Percentiles rank a stretch among this genome's conserved stretches.
Evolutionary conservation across 2,113 vertebrate species (phyloP).

Genomic region (Prunella himalayana): DNA sequence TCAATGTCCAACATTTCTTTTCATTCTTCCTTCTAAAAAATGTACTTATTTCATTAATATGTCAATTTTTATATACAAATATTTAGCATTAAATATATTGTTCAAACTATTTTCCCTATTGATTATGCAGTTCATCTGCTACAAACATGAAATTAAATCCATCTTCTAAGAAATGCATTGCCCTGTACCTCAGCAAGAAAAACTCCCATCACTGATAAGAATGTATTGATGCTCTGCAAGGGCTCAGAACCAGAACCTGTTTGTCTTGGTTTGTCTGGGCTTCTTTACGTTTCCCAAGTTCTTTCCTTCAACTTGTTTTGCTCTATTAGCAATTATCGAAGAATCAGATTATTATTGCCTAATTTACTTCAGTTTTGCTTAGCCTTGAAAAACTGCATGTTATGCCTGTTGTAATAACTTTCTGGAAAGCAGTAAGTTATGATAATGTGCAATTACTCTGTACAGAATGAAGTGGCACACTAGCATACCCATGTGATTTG

Average conservation of each 20-base stretch:
- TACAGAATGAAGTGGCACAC: background rate
- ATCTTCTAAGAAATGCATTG: rapidly evolving
- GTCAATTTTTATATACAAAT: background rate
- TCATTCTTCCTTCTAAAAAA: background rate
- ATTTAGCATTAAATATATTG: background rate
- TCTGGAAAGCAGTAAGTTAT: background rate
- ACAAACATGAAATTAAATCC: background rate
- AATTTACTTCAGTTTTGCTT: background rate
- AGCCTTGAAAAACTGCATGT: background rate
- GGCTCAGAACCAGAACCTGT: background rate
- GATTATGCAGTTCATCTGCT: background rate
- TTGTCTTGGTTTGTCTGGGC: background rate
- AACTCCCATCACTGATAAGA: background rate
- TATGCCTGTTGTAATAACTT: background rate
- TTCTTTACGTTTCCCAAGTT: background rate
- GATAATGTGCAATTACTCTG: background rate
- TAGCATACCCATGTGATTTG: background rate
- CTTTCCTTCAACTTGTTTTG: background rate
- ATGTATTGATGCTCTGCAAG: background rate
- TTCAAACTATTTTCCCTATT: background rate
- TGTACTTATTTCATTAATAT: background rate
- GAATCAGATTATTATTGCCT: background rate
- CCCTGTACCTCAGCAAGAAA: background rate
- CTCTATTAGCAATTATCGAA: background rate
- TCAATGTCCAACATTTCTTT: background rate